phyloP scores from a whole-genome alignment of 1,140 invertebrate genomes.

The Pomacea maculata region DNA sequence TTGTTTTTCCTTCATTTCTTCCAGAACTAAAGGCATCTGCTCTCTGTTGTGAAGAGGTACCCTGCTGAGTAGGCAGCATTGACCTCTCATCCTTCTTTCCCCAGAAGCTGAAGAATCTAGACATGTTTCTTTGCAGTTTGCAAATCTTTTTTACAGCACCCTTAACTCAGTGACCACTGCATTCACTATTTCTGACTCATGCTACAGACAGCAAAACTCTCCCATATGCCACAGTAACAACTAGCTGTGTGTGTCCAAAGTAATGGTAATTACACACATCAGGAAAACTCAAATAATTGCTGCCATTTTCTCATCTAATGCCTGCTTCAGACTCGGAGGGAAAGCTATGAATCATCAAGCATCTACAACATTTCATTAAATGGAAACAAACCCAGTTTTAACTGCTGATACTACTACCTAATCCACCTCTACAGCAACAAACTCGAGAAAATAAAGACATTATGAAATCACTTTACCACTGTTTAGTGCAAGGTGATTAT shows the following conservation, averaged over 20 bases:
- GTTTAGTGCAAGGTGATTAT: too few relatives aligned
- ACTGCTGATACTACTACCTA: too few relatives aligned
- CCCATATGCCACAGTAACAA: too few relatives aligned
- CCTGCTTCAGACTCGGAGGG: too few relatives aligned
- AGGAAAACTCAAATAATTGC: background rate
- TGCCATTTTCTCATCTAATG: background rate
- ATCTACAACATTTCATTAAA: too few relatives aligned
- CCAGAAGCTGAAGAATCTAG: slow-evolving; percentile 18
- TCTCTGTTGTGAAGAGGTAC: slow-evolving; percentile 1
- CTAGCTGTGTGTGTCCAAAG: background rate
- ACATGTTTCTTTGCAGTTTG: background rate
- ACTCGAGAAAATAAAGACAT: too few relatives aligned
- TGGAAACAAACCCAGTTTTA: too few relatives aligned
- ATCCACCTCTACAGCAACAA: too few relatives aligned
- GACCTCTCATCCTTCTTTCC: background rate
- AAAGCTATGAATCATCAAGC: too few relatives aligned
- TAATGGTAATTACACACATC: background rate
- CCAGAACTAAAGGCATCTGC: background rate
- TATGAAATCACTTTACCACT: too few relatives aligned
- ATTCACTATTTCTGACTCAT: background rate
- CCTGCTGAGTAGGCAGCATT: background rate
- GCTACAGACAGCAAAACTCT: background rate
- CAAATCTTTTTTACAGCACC: too few relatives aligned
- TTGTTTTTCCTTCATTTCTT: background rate
- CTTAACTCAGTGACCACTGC: too few relatives aligned